A percentile compares a stretch with the other conserved stretches of the same genome.
Conservation (phyloP, 2,888 invertebrate species). For the Drosophila diplacantha region DNA sequence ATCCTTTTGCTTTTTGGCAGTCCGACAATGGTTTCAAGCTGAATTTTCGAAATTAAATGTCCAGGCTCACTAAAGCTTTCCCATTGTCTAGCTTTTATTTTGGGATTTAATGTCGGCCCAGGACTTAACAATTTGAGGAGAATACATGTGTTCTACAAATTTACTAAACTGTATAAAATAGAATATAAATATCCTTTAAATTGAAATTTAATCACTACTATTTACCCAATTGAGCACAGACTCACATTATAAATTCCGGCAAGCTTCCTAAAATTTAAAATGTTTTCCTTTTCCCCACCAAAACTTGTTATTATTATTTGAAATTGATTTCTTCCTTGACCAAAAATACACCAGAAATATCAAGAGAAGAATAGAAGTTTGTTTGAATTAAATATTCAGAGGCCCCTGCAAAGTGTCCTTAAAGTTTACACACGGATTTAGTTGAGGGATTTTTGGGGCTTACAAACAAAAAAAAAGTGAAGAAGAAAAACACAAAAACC, state of each 20-base stretch:
- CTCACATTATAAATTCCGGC: neutral
- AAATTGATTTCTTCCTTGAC: constrained; percentile 6
- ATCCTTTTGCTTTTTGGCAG: constrained; percentile 15
- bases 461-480: constrained; percentile 17
- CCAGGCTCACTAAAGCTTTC: constrained; percentile 4
- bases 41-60: constrained; percentile 20
- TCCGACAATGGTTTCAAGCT: constrained; percentile 20
- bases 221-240: neutral
- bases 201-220: neutral
- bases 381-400: constrained; percentile 59
- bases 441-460: constrained; percentile 52
- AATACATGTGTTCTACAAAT: neutral
- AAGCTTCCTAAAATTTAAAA: neutral
- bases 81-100: constrained; percentile 14
- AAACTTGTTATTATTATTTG: constrained; percentile 19
- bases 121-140: neutral
- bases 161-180: neutral
- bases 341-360: constrained; percentile 3
- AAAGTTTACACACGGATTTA: constrained; percentile 67
- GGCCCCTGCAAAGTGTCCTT: constrained; percentile 58
- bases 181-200: neutral
- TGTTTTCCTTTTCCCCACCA: neutral
- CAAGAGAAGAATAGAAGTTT: constrained; percentile 29
- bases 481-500: constrained; percentile 45
- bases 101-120: neutral